Percentiles rank a stretch among this genome's conserved stretches.
These are phyloP conservation scores for Hephaestus fuliginosus DNA, from an alignment of 2,797 vertebrate genomes.

Conservation along the genomic window DNA sequence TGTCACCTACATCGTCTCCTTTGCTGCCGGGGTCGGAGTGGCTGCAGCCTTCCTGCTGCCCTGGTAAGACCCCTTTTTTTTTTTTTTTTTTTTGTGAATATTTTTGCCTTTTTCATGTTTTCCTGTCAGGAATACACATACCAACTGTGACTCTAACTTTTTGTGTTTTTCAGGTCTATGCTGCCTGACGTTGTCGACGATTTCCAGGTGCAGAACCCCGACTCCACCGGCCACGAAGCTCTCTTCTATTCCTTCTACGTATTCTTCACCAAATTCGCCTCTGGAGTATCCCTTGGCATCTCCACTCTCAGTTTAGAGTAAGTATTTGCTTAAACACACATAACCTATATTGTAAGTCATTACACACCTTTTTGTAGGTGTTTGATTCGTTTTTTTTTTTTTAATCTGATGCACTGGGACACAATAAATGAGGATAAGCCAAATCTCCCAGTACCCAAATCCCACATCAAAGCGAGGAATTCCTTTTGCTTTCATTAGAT, in stretches of 20 bases:
- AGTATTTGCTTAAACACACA: slow-evolving; percentile 71
- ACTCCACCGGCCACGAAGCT: slow-evolving; percentile 91
- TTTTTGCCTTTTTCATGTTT: background rate
- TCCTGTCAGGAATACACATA: background rate
- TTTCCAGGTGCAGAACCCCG: slow-evolving; percentile 93
- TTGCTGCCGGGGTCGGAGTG: slow-evolving; percentile 92
- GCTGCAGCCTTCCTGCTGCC: slow-evolving; percentile 95
- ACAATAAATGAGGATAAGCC: slow-evolving; percentile 48
- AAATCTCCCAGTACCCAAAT: slow-evolving; percentile 61
- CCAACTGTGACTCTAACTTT: background rate
- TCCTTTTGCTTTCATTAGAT: slow-evolving; percentile 43
- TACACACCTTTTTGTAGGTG: background rate
- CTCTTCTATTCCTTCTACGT: slow-evolving; percentile 99
- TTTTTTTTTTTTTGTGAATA: background rate
- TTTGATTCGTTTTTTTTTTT: background rate
- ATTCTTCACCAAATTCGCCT: slow-evolving; percentile 98
- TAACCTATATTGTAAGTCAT: background rate
- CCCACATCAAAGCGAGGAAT: slow-evolving; percentile 69
- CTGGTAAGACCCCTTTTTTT: slow-evolving; percentile 86
- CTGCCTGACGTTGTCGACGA: slow-evolving; percentile 96
- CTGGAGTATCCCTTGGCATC: slow-evolving; percentile 94
- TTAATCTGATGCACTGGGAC: background rate
- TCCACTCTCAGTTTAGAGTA: slow-evolving; percentile 98
- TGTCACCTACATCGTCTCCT: slow-evolving; percentile 91
- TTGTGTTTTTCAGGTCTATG: slow-evolving; percentile 91